A percentile compares a stretch with the other conserved stretches of the same genome.
Evolutionary conservation across 2,797 vertebrate genomes (phyloP).

Genomic region (Gallinago solitaria): DNA sequence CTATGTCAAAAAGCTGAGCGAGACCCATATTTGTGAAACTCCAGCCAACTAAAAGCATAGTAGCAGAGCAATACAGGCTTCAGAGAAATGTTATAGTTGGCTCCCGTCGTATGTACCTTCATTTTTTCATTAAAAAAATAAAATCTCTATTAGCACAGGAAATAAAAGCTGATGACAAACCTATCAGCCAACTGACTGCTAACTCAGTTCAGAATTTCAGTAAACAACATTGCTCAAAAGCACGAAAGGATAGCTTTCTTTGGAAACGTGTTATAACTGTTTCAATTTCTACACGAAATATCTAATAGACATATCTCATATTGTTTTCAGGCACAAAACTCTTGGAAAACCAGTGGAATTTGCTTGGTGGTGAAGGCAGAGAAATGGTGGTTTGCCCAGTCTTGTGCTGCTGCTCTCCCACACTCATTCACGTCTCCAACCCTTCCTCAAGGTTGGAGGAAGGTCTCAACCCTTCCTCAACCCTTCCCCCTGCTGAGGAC

Average conservation of each 20-base stretch:
- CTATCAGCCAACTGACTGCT: background rate
- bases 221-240: background rate
- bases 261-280: background rate
- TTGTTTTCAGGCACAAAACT: background rate
- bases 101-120: background rate
- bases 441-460: no score
- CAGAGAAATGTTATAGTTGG: constrained; percentile 9
- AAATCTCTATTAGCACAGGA: background rate
- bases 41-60: background rate
- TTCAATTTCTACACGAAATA: background rate
- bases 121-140: background rate
- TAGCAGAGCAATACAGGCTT: background rate
- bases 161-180: background rate
- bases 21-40: background rate
- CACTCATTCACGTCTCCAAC: background rate
- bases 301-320: background rate
- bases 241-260: background rate
- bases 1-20: background rate
- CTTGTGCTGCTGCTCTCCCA: background rate
- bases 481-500: background rate
- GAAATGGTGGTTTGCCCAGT: background rate
- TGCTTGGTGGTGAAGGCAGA: background rate
- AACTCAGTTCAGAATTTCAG: background rate
- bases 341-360: background rate
- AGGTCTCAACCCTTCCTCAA: background rate